A percentile compares a stretch with the other conserved stretches of the same genome.
Evolutionary conservation across 2,113 vertebrate species (phyloP).

Genomic region (Eclectus roratus): DNA sequence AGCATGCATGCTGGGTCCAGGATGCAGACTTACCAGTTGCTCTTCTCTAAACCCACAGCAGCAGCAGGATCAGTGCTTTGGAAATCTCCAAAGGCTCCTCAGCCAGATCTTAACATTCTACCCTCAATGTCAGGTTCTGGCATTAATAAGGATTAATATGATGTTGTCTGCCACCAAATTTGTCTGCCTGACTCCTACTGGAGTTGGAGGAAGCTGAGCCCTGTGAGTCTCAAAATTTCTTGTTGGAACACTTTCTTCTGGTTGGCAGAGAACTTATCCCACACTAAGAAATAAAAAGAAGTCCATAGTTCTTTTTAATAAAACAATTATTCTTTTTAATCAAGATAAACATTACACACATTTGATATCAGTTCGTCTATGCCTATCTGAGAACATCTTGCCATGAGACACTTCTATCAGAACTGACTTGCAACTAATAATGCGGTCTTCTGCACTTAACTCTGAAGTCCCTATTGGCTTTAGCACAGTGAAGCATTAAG

Average conservation of each 20-base stretch:
- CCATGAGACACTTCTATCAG: constrained; percentile 63
- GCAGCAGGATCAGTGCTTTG: neutral
- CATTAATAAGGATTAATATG: rapidly evolving
- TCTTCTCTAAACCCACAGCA: neutral
- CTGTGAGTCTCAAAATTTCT: neutral
- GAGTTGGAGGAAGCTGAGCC: neutral
- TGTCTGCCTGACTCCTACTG: neutral
- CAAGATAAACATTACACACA: constrained; percentile 32
- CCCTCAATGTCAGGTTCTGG: neutral
- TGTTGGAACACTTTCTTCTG: neutral
- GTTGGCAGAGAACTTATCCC: neutral
- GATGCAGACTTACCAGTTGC: rapidly evolving
- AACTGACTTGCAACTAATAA: constrained; percentile 67
- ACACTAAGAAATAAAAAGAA: neutral
- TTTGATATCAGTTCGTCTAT: neutral
- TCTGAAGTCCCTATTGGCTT: constrained; percentile 70
- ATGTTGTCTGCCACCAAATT: neutral
- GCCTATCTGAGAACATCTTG: constrained; percentile 48
- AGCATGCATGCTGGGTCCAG: rapidly evolving
- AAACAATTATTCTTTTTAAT: constrained; percentile 56
- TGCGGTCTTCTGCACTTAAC: constrained; percentile 73
- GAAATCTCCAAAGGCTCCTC: neutral
- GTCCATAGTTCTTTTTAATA: constrained; percentile 15
- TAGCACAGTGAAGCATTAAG: constrained; percentile 78
- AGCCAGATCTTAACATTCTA: neutral